These are phyloP conservation scores for Dimorphilus gyrociliatus DNA, from an alignment of 2,888 invertebrate species.

Conservation along the genomic window DNA sequence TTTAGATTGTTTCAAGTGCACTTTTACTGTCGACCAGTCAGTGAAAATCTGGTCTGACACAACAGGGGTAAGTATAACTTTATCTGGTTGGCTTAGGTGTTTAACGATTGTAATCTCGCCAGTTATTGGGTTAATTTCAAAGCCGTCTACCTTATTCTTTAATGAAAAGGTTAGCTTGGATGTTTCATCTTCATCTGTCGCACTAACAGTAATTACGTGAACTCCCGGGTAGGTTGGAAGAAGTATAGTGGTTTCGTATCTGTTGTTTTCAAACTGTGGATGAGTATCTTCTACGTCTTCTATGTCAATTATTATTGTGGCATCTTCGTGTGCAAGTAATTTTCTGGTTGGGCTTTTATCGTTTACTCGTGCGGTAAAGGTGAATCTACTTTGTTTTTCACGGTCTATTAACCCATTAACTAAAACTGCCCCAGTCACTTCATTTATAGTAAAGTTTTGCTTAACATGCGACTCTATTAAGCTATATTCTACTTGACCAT, in stretches of 20 bases:
- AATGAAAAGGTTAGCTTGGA: slow-evolving; percentile 55
- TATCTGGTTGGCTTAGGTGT: slow-evolving; percentile 44
- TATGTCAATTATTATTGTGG: slow-evolving; percentile 59
- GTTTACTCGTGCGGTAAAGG: too few relatives aligned
- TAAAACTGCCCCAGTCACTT: too few relatives aligned
- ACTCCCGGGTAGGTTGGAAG: slow-evolving; percentile 60
- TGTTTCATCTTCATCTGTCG: slow-evolving; percentile 57
- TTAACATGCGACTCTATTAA: slow-evolving; percentile 62
- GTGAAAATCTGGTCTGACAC: slow-evolving; percentile 72
- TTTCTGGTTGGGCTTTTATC: too few relatives aligned
- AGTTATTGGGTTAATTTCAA: slow-evolving; percentile 51
- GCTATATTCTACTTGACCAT: slow-evolving; percentile 79
- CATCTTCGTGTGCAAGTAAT: slow-evolving; percentile 58
- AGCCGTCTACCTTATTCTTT: slow-evolving; percentile 57
- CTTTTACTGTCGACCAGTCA: slow-evolving; percentile 51
- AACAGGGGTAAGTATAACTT: slow-evolving; percentile 57
- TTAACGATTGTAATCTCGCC: slow-evolving; percentile 52
- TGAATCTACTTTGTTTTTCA: too few relatives aligned
- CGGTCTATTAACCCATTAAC: too few relatives aligned
- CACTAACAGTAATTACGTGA: slow-evolving; percentile 48
- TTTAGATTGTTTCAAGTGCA: slow-evolving; percentile 48
- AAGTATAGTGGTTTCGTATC: slow-evolving; percentile 58
- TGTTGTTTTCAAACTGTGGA: slow-evolving; percentile 54
- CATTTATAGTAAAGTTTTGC: too few relatives aligned
- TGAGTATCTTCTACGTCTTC: slow-evolving; percentile 73